phyloP scores from a whole-genome alignment of 2,888 invertebrate genomes.

The Cosmorhoe ocellata region DNA sequence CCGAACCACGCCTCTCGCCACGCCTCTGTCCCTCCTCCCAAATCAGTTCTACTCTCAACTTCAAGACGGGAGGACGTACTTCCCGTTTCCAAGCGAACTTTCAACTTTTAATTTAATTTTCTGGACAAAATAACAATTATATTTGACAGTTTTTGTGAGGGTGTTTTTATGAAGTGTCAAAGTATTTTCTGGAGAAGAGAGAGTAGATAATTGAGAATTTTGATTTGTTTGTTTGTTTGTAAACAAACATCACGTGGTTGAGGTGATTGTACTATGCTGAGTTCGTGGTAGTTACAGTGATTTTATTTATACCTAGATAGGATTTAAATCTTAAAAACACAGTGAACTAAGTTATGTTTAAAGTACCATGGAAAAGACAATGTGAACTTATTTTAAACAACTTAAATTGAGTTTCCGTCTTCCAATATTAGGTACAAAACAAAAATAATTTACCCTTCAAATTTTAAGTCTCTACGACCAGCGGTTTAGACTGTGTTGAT shows the following conservation, averaged over 20 bases:
- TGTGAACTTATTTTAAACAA: too few species aligned
- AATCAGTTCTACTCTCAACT: slow-evolving; percentile 20
- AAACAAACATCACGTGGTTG: slow-evolving; percentile 42
- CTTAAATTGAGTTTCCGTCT: too few species aligned
- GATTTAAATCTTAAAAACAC: too few species aligned
- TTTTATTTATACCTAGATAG: too few species aligned
- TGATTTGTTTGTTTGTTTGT: slow-evolving; percentile 42
- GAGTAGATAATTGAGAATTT: slow-evolving; percentile 1
- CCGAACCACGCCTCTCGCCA: slow-evolving; percentile 17
- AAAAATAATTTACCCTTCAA: too few species aligned
- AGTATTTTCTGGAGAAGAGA: neutral
- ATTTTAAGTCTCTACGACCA: too few species aligned
- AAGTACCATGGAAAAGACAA: too few species aligned
- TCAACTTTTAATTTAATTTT: slow-evolving; percentile 6
- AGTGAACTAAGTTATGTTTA: too few species aligned
- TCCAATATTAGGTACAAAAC: too few species aligned
- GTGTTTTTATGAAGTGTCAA: neutral
- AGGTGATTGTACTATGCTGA: slow-evolving; percentile 23
- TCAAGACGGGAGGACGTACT: slow-evolving; percentile 21
- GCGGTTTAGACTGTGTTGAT: too few species aligned
- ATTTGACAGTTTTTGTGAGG: neutral
- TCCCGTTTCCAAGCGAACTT: slow-evolving; percentile 1
- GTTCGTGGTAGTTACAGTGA: neutral
- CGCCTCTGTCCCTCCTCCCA: slow-evolving; percentile 21
- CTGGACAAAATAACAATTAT: neutral